Evolutionary conservation across 1,140 invertebrate species (phyloP).

Genomic region (Drosophila pectinifera): DNA sequence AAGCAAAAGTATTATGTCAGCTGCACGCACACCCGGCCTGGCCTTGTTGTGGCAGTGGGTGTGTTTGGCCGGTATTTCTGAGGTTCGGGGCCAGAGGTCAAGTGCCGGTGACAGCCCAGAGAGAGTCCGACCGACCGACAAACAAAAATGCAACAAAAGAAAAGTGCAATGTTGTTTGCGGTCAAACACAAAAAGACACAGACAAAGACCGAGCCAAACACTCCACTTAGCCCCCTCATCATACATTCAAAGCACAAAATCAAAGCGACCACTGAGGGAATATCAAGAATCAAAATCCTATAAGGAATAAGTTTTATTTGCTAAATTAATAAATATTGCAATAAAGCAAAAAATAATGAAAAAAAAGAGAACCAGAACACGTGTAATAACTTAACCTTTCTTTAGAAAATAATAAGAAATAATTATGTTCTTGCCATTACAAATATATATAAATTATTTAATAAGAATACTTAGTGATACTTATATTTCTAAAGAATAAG

Average conservation of each 20-base stretch:
- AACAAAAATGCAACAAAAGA: slow-evolving; percentile 73
- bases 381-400: too few species aligned
- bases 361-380: too few species aligned
- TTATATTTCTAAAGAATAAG: too few species aligned
- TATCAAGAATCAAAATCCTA: not conserved
- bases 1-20: slow-evolving; percentile 55
- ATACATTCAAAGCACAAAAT: slow-evolving; percentile 18
- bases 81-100: not conserved
- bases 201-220: slow-evolving; percentile 23
- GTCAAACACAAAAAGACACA: slow-evolving; percentile 69
- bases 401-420: too few species aligned
- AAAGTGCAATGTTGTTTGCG: slow-evolving; percentile 74
- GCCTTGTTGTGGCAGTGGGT: not conserved
- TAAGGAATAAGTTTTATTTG: too few species aligned
- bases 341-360: not conserved
- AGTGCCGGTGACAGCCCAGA: slow-evolving; percentile 4
- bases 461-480: too few species aligned
- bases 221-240: slow-evolving; percentile 12
- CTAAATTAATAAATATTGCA: too few species aligned
- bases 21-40: slow-evolving; percentile 42
- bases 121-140: slow-evolving; percentile 19
- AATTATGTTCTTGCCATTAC: too few species aligned
- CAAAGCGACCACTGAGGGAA: slow-evolving; percentile 11
- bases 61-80: too few species aligned
- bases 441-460: too few species aligned